phyloP scores from a whole-genome alignment of 2,888 invertebrate species.

The Orchesella flavescens region DNA sequence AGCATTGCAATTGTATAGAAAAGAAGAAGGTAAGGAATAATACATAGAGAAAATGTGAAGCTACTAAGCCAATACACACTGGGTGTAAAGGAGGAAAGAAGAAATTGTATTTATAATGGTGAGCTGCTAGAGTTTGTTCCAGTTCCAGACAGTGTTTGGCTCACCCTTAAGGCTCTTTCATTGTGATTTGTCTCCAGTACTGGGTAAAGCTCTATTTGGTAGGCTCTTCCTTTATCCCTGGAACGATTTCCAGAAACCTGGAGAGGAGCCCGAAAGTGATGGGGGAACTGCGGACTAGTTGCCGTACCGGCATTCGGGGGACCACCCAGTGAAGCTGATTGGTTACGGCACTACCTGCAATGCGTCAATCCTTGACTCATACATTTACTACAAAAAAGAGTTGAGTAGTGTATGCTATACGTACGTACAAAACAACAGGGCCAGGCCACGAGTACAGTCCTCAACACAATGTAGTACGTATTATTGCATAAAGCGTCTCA shows the following conservation, averaged over 20 bases:
- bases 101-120: neutral
- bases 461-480: constrained; percentile 7
- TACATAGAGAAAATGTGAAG: no score
- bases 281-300: constrained; percentile 57
- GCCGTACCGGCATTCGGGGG: constrained; percentile 58
- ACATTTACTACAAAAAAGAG: constrained; percentile 42
- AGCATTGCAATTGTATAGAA: no score
- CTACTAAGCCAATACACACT: no score
- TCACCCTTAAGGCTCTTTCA: constrained; percentile 26
- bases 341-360: constrained; percentile 88
- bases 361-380: constrained; percentile 80
- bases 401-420: constrained; percentile 1
- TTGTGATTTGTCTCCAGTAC: neutral
- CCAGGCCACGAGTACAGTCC: neutral
- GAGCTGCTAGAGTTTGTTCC: constrained; percentile 12
- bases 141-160: constrained; percentile 24
- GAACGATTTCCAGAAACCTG: constrained; percentile 28
- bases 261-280: constrained; percentile 39
- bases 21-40: no score
- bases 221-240: constrained; percentile 7
- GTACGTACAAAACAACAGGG: neutral
- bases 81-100: no score
- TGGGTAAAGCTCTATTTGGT: no score
- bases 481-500: neutral
- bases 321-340: constrained; percentile 77